Evolutionary conservation across 2,888 invertebrate genomes (phyloP).

Genomic region (Pomacea canaliculata): DNA sequence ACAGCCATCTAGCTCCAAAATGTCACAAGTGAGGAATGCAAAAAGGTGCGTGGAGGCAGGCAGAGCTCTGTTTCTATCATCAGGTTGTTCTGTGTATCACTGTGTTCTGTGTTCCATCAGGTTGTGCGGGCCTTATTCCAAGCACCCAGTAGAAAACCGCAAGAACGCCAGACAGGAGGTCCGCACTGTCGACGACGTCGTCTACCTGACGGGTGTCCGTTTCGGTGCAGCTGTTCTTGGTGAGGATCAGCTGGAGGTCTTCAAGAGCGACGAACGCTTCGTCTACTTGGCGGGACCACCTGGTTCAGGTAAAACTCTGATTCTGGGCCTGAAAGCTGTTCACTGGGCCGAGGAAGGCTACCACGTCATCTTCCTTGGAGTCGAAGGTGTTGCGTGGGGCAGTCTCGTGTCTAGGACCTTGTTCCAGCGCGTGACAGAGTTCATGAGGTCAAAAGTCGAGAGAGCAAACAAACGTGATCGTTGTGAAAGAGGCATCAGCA

Average conservation of each 20-base stretch:
- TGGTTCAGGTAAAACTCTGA: conserved; percentile 3
- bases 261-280: neutral
- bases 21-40: too few species aligned
- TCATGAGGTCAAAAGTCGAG: too few species aligned
- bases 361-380: neutral
- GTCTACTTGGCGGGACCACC: neutral
- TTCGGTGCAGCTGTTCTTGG: neutral
- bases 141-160: neutral
- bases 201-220: neutral
- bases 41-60: too few species aligned
- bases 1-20: too few species aligned
- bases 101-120: neutral
- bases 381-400: neutral
- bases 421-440: too few species aligned
- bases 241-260: neutral
- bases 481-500: neutral
- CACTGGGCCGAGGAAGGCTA: conserved; percentile 1
- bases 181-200: neutral
- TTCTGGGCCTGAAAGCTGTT: neutral
- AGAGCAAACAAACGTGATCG: neutral
- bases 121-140: conserved; percentile 4
- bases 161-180: neutral
- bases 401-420: neutral
- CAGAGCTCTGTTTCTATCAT: too few species aligned
- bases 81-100: too few species aligned